Base-by-base conservation (phyloP, 2,113 vertebrate species). In the Xiphophorus hellerii region DNA sequence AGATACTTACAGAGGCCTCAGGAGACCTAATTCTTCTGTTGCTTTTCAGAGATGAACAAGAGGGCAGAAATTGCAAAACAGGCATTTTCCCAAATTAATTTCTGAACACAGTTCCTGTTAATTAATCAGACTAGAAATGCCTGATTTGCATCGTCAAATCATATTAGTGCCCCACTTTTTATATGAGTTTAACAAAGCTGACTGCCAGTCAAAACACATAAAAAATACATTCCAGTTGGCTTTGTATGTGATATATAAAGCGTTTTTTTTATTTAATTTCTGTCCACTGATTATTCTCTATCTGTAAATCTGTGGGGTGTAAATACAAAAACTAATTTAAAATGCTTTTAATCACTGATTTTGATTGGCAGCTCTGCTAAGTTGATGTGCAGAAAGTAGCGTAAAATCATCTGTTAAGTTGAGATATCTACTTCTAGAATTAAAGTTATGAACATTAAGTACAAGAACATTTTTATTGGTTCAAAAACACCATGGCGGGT, bases 1-100 rank as follows among this genome's bases (percentile, higher is more conserved):
- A 62, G 77, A 67, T 28, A 31, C 81, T 77, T 65, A 29, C 60
- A 44, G 48, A 39, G 64, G 31, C 51, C 54, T 71, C 70, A 25
- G 27, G 71, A 66, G 35, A 29, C 60, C 22, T 62, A n/a, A 54
- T 30, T 37, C 62, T 62, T 65, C 37, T 58, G 44, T 72, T 67
- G 60, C 63, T 58, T 63, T 29, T 29, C 33, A 83, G 51, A 67
- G 30, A 66, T 5, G 62, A 37, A 62, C 31, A 71, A 54, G 51
- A 54, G 17, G 66, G 1, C 63, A 0, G 0, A 69, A 48, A 76
- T 37, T 66, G 20, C 48, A 37, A 64, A 29, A 67, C 17, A 58
- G 28, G 31, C 62, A 25, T 58, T n/a, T 58, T n/a, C 58, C 63
- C 35, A 69, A 76, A 35, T 73, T 65, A 14, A 54, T 39, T 58